Base-by-base conservation (phyloP, 2,888 invertebrate species). In the Tipula helvola region DNA sequence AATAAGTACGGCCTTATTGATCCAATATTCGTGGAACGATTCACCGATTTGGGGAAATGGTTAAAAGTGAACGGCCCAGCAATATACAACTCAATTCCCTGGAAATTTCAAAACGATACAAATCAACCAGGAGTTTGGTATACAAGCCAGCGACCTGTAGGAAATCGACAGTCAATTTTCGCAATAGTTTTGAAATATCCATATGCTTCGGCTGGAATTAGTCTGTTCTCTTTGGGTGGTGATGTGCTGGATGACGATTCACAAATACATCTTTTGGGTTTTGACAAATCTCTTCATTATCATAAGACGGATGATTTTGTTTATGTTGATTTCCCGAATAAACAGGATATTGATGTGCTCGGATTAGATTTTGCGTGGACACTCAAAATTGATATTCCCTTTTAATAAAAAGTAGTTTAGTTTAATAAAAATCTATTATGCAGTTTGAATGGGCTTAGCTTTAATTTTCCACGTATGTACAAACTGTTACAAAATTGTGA, bases 1-100 rank as follows among this genome's bases (percentile, higher is more conserved):
- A 97, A 97, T 0, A 96, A 95, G 90, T 96, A 97, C 89, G 98
- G 98, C 4, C 95, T 95, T 5, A 97, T 98, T 88, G 91, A 93
- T 3, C 96, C 97, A 0, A 95, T 98, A 89, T 97, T 95, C 91
- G 95, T 97, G 92, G 97, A 98, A 90, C 93, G 98, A 83, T 92
- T 98, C 0, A 91, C 94, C 12, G 93, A 94, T 88, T 93, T 98
- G 88, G 98, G 98, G 2, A 89, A 92, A 18, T 98, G 98, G 98
- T 91, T 98, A 13, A 89, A 91, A 2, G 91, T 94, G n/a, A 98
- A 98, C 89, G 98, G 97, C 0, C 96, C 97, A 90, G 97, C 97
- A 0, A 96, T 98, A 88, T 98, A 97, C 89, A 92, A 91, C 3
- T 94, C 94, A 0, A 93, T 92, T 4, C 97, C 98, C 0, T 98